Conservation (phyloP, 2,797 vertebrate genomes). For the Lindbergichthys nudifrons region DNA sequence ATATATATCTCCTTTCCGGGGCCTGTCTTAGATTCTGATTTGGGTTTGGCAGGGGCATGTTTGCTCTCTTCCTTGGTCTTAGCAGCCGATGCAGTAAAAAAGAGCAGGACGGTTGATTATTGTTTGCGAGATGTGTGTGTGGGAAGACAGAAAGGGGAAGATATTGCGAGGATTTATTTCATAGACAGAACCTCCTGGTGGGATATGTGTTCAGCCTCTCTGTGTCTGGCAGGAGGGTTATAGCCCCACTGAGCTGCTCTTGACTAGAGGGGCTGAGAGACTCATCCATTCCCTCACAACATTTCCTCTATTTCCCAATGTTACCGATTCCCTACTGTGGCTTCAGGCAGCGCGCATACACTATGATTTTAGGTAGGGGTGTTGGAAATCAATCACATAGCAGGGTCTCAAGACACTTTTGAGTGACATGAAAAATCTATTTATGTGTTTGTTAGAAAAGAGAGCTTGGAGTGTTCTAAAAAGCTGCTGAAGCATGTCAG, state of each 20-base stretch:
- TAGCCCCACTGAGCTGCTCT: constrained; percentile 39
- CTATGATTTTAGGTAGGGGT: not conserved
- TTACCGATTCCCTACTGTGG: not conserved
- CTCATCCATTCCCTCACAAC: constrained; percentile 38
- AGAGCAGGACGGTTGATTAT: constrained; percentile 57
- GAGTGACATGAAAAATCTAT: constrained; percentile 19
- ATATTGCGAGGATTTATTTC: constrained; percentile 61
- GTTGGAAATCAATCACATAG: constrained; percentile 17
- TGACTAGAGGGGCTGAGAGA: constrained; percentile 28
- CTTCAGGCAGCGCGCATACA: constrained; percentile 3
- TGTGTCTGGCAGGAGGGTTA: constrained; percentile 42
- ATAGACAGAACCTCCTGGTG: constrained; percentile 53
- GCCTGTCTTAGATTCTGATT: constrained; percentile 67
- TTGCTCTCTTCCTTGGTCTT: constrained; percentile 61
- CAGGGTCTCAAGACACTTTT: constrained; percentile 23
- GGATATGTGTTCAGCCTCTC: constrained; percentile 50
- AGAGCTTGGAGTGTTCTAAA: constrained; percentile 10
- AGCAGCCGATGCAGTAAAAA: constrained; percentile 35
- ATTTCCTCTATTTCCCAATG: constrained; percentile 21
- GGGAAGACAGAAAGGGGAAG: constrained; percentile 22
- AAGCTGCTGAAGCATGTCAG: constrained; percentile 2
- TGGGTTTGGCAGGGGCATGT: constrained; percentile 62
- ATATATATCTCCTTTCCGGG: constrained; percentile 16
- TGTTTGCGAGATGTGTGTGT: constrained; percentile 62
- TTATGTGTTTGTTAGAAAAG: constrained; percentile 11